Evolutionary conservation across 1,140 invertebrate genomes (phyloP).

Genomic region (Brachionus asplanchnoidis): DNA sequence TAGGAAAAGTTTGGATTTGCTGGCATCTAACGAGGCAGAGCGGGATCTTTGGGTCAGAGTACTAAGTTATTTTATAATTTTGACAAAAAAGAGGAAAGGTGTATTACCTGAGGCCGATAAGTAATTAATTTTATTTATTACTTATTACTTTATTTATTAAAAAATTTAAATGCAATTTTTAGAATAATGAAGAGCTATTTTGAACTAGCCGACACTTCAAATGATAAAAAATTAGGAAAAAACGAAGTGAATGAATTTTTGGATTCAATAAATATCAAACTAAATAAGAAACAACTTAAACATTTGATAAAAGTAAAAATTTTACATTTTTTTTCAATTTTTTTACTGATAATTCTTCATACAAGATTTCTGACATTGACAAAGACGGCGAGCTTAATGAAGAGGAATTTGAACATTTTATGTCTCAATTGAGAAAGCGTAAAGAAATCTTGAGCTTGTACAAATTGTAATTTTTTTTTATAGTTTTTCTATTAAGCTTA

Average conservation of each 20-base stretch:
- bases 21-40: background rate
- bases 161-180: background rate
- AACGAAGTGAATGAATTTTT: constrained; percentile 25
- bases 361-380: constrained; percentile 21
- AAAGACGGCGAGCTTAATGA: background rate
- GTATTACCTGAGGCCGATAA: constrained; percentile 33
- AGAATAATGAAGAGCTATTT: constrained; percentile 39
- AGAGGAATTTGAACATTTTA: constrained; percentile 17
- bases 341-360: background rate
- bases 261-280: constrained; percentile 10
- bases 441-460: constrained; percentile 22
- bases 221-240: constrained; percentile 8
- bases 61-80: constrained; percentile 31
- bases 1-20: constrained; percentile 30
- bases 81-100: constrained; percentile 36
- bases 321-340: background rate
- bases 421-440: background rate
- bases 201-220: constrained; percentile 15
- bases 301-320: background rate
- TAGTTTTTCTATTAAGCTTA: background rate
- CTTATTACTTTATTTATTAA: too few relatives aligned
- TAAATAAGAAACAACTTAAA: constrained; percentile 11
- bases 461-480: background rate
- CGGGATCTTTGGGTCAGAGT: constrained; percentile 26
- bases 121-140: background rate